phyloP scores from a whole-genome alignment of 2,888 invertebrate genomes.

The Melanostoma mellinum region DNA sequence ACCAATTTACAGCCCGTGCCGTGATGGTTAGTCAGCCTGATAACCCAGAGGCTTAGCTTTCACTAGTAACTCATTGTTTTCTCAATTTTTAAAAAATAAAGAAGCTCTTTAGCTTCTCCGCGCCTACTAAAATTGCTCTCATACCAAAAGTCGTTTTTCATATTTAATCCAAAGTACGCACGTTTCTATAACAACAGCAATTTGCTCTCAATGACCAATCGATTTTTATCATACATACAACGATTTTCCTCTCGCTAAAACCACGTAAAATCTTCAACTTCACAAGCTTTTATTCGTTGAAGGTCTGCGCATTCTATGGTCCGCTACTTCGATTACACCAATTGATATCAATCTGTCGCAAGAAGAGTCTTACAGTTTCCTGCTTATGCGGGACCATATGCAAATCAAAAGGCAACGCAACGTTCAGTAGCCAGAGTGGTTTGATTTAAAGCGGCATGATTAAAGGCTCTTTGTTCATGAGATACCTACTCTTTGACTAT shows the following conservation, averaged over 20 bases:
- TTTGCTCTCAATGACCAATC: conserved; percentile 59
- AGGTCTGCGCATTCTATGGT: conserved; percentile 50
- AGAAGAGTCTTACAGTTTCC: conserved; percentile 61
- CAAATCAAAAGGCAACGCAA: conserved; percentile 55
- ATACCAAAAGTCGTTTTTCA: too few species aligned
- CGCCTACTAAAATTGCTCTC: too few species aligned
- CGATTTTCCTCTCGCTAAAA: conserved; percentile 51
- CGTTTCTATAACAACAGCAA: conserved; percentile 28
- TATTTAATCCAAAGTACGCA: conserved; percentile 31
- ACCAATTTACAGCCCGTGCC: too few species aligned
- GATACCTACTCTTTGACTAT: conserved; percentile 28
- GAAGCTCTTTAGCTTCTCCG: too few species aligned
- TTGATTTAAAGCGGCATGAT: conserved; percentile 69
- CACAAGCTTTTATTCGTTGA: conserved; percentile 17
- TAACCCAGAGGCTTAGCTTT: too few species aligned
- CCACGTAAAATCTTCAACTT: conserved; percentile 45
- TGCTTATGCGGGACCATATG: conserved; percentile 67
- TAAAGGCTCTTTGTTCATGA: conserved; percentile 69
- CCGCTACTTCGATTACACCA: conserved; percentile 69
- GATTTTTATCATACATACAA: conserved; percentile 58
- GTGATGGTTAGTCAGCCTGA: too few species aligned
- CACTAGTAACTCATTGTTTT: too few species aligned
- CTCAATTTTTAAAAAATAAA: too few species aligned
- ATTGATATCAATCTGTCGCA: conserved; percentile 72
- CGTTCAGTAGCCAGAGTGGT: conserved; percentile 16